Evolutionary conservation across 2,797 vertebrate species (phyloP).

Genomic region (Rallus crepitans): DNA sequence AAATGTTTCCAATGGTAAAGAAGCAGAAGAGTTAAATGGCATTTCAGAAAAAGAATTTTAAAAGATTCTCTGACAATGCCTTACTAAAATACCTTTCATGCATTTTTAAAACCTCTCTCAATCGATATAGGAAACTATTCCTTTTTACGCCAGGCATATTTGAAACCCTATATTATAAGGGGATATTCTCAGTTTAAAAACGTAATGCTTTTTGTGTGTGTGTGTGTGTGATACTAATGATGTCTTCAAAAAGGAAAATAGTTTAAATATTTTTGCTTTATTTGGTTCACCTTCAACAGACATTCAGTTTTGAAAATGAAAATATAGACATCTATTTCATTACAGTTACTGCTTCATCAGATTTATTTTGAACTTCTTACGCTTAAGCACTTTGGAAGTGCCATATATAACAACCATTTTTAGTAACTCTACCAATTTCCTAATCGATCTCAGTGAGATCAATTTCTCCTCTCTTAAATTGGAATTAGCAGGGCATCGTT

Average conservation of each 20-base stretch:
- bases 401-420: slow-evolving; percentile 13
- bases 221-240: not conserved
- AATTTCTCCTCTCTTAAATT: slow-evolving; percentile 2
- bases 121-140: slow-evolving; percentile 42
- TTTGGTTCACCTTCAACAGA: slow-evolving; percentile 56
- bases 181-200: slow-evolving; percentile 7
- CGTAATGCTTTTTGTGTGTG: no score
- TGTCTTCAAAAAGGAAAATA: not conserved
- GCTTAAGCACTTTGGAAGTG: not conserved
- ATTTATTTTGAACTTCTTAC: slow-evolving; percentile 8
- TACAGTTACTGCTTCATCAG: not conserved
- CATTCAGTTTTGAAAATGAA: slow-evolving; percentile 1
- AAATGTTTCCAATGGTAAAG: not conserved
- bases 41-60: slow-evolving; percentile 12
- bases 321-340: not conserved
- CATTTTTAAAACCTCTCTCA: slow-evolving; percentile 48
- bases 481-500: slow-evolving; percentile 7
- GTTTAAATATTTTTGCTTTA: slow-evolving; percentile 1
- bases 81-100: slow-evolving; percentile 52
- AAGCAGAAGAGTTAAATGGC: slow-evolving; percentile 2
- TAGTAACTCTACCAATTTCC: slow-evolving; percentile 14
- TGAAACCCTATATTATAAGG: slow-evolving; percentile 20
- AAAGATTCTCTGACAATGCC: not conserved
- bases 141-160: not conserved
- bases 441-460: slow-evolving; percentile 40